These are phyloP conservation scores for Anolis apletophallus DNA, from an alignment of 2,797 vertebrate species.

Conservation along the genomic window DNA sequence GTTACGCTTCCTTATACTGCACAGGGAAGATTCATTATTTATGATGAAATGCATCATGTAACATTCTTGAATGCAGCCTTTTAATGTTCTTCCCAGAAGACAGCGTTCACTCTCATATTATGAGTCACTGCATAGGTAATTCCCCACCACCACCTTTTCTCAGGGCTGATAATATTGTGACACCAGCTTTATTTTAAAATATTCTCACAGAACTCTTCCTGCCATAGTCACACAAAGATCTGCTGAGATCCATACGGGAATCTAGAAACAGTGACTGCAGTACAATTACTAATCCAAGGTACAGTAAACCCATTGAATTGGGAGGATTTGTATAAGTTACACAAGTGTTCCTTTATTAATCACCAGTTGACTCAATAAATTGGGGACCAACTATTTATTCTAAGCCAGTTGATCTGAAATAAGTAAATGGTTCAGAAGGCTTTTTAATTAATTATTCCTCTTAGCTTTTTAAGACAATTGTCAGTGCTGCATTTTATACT, in stretches of 20 bases:
- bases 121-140: not conserved
- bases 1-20: constrained; percentile 13
- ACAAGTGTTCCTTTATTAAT: too few relatives aligned
- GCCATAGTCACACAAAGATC: constrained; percentile 60
- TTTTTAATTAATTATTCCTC: not conserved
- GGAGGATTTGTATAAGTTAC: too few relatives aligned
- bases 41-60: fast-evolving
- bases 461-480: not conserved
- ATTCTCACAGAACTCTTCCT: constrained; percentile 60
- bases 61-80: not conserved
- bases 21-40: constrained; percentile 34
- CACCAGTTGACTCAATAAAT: too few relatives aligned
- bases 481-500: not conserved
- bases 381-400: too few relatives aligned
- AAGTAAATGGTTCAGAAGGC: constrained; percentile 51
- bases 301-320: too few relatives aligned
- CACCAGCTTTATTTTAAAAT: constrained; percentile 54
- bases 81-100: constrained; percentile 36
- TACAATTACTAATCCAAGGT: too few relatives aligned
- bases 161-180: constrained; percentile 38
- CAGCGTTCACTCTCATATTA: not conserved
- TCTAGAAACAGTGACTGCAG: not conserved
- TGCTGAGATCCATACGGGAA: constrained; percentile 56
- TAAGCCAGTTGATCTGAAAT: constrained; percentile 24
- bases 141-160: constrained; percentile 37